A percentile compares a stretch with the other conserved stretches of the same genome.
These are phyloP conservation scores for Chiloscyllium plagiosum DNA, from an alignment of 2,113 vertebrate genomes.

Conservation along the genomic window DNA sequence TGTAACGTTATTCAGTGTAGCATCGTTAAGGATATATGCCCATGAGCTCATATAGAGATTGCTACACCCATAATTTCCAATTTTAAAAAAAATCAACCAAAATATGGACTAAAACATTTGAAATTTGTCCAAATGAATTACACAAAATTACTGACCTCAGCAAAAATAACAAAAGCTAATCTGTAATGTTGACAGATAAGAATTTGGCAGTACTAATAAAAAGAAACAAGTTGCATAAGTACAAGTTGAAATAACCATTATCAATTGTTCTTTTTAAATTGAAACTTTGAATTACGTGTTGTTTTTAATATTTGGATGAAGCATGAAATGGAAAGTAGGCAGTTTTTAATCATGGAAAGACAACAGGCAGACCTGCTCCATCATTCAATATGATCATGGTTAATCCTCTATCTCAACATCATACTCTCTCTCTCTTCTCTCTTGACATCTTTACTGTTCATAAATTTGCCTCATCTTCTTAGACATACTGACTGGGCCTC, in stretches of 20 bases:
- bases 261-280: background rate
- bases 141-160: background rate
- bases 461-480: too few species aligned
- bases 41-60: background rate
- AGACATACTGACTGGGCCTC: too few species aligned
- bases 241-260: slow-evolving; percentile 1
- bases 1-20: background rate
- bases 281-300: background rate
- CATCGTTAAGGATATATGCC: background rate
- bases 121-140: slow-evolving; percentile 8
- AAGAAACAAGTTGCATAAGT: background rate
- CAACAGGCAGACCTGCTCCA: too few species aligned
- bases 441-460: too few species aligned
- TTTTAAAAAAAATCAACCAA: slow-evolving; percentile 3
- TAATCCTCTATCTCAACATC: too few species aligned
- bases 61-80: background rate
- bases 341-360: background rate
- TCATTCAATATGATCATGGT: too few species aligned
- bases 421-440: too few species aligned
- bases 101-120: background rate
- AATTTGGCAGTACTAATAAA: slow-evolving; percentile 29
- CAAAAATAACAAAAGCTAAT: background rate
- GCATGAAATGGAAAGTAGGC: background rate
- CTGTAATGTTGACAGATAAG: background rate
- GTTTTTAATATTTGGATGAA: background rate